Conservation (phyloP, 1,140 invertebrate genomes). For the Dendroctonus valens region DNA sequence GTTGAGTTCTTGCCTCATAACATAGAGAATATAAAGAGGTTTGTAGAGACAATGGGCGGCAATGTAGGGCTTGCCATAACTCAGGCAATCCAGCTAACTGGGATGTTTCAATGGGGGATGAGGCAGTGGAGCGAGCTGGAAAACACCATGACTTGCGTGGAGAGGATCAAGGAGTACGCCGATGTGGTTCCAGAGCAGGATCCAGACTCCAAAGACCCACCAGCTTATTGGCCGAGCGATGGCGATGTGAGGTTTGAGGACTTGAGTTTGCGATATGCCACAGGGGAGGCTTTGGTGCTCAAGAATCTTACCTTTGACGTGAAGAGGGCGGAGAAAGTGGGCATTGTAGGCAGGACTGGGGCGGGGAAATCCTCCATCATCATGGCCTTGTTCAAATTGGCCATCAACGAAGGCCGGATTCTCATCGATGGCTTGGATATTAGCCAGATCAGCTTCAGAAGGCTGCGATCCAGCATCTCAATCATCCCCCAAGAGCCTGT, state of each 20-base stretch:
- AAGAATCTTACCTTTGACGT: conserved; percentile 64
- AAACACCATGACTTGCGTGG: conserved; percentile 67
- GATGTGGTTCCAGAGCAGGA: conserved; percentile 38
- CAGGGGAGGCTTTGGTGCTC: conserved; percentile 63
- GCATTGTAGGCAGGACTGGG: conserved; percentile 52
- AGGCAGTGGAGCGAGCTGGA: conserved; percentile 72
- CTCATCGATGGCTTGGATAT: conserved; percentile 70
- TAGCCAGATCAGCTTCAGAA: conserved; percentile 61
- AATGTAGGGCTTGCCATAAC: conserved; percentile 60
- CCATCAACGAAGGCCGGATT: conserved; percentile 68
- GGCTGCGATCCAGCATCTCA: conserved; percentile 69
- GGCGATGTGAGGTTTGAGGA: conserved; percentile 44
- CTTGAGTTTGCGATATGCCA: conserved; percentile 67
- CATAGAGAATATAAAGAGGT: not conserved
- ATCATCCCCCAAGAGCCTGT: conserved; percentile 86
- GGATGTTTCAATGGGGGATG: conserved; percentile 72
- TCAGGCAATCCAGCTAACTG: conserved; percentile 56
- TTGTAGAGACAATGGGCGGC: conserved; percentile 51
- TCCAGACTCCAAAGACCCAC: conserved; percentile 51
- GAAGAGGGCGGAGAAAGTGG: conserved; percentile 60
- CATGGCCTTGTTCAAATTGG: conserved; percentile 68
- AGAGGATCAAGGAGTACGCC: conserved; percentile 55
- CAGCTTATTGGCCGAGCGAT: conserved; percentile 42
- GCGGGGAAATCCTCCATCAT: conserved; percentile 76
- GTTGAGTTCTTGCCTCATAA: conserved; percentile 7